Percentiles rank a stretch among this genome's conserved stretches.
Evolutionary conservation across 1,140 invertebrate genomes (phyloP).

Genomic region (Psix sp.): DNA sequence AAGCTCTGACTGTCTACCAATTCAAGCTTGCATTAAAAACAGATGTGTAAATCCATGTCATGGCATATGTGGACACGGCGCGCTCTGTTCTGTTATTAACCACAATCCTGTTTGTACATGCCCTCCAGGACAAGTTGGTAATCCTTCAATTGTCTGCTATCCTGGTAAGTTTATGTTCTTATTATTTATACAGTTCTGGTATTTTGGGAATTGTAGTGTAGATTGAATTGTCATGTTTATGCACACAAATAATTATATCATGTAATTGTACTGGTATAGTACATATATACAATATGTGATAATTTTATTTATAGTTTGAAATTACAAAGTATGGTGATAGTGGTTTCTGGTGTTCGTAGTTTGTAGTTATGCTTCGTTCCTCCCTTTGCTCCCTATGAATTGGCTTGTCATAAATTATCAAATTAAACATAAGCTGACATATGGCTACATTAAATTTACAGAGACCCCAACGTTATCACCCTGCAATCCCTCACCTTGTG

Average conservation of each 20-base stretch:
- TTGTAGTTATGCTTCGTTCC: too few species aligned
- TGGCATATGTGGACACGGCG: slow-evolving; percentile 85
- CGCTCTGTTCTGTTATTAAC: slow-evolving; percentile 86
- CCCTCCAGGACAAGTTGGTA: slow-evolving; percentile 83
- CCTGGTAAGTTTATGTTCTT: slow-evolving; percentile 56
- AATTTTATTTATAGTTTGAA: too few species aligned
- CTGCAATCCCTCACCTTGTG: slow-evolving; percentile 89
- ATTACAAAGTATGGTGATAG: too few species aligned
- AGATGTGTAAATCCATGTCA: slow-evolving; percentile 87
- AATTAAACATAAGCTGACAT: too few species aligned
- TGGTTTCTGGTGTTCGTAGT: too few species aligned
- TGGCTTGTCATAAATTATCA: too few species aligned
- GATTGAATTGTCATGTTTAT: slow-evolving; percentile 25
- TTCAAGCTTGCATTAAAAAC: slow-evolving; percentile 86
- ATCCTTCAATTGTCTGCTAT: slow-evolving; percentile 87
- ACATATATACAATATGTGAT: too few species aligned
- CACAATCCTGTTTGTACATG: slow-evolving; percentile 91
- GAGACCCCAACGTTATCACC: slow-evolving; percentile 74
- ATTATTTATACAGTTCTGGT: not conserved
- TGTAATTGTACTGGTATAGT: too few species aligned
- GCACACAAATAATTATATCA: too few species aligned
- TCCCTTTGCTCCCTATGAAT: too few species aligned
- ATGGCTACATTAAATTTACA: too few species aligned
- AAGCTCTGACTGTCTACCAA: slow-evolving; percentile 87
- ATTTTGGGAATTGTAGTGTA: not conserved